A percentile compares a stretch with the other conserved stretches of the same genome.
These are phyloP conservation scores for Pocota personata DNA, from an alignment of 2,888 invertebrate genomes.

Conservation along the genomic window DNA sequence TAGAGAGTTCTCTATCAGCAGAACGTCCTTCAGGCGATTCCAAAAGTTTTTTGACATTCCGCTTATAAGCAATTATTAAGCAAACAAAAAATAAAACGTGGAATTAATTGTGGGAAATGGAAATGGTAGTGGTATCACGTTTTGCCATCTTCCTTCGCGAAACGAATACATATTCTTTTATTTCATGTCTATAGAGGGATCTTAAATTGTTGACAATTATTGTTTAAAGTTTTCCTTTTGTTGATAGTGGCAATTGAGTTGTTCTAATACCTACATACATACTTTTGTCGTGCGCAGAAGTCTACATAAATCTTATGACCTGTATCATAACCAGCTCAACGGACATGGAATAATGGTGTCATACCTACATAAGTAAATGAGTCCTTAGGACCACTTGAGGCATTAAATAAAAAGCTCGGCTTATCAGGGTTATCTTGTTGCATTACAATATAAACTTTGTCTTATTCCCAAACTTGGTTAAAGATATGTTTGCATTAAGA, in stretches of 20 bases:
- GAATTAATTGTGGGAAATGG: conserved; percentile 42
- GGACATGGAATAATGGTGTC: no score
- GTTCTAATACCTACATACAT: no score
- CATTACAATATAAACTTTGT: no score
- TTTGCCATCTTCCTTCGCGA: conserved; percentile 27
- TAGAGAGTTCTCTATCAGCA: conserved; percentile 29
- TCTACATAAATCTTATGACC: no score
- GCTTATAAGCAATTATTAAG: conserved; percentile 1
- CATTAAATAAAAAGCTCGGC: no score
- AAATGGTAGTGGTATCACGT: conserved; percentile 43
- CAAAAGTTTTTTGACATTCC: conserved; percentile 57
- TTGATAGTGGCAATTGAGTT: neutral
- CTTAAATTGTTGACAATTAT: neutral
- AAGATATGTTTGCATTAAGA: no score
- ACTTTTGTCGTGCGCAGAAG: neutral
- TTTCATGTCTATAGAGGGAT: neutral
- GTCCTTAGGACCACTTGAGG: no score
- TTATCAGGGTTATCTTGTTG: no score
- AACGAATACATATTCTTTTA: neutral
- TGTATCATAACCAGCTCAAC: neutral
- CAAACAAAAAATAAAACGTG: conserved; percentile 39
- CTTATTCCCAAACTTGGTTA: no score
- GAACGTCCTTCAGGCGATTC: conserved; percentile 58
- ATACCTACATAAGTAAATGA: no score
- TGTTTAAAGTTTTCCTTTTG: neutral